Conservation (phyloP, 2,888 invertebrate species). For the Dolomedes plantarius region DNA sequence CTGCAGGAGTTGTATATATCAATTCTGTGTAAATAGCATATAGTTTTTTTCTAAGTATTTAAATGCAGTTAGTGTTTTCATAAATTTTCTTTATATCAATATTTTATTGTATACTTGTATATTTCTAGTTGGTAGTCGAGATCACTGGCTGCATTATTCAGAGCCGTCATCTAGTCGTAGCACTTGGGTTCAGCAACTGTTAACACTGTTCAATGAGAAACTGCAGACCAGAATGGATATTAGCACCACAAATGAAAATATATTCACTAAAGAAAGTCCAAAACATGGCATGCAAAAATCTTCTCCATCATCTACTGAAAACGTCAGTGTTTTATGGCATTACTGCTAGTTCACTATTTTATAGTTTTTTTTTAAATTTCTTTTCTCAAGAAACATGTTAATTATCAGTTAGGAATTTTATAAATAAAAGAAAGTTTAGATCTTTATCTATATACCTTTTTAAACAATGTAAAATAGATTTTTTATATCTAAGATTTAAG, state of each 20-base stretch:
- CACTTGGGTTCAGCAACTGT: conserved; percentile 91
- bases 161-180: conserved; percentile 85
- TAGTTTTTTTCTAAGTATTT: too few species aligned
- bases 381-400: too few species aligned
- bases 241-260: conserved; percentile 22
- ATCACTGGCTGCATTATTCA: conserved; percentile 91
- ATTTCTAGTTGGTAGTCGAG: conserved; percentile 83
- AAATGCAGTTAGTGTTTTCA: too few species aligned
- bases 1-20: too few species aligned
- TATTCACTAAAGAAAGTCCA: conserved; percentile 45
- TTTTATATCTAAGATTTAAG: too few species aligned
- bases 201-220: conserved; percentile 82
- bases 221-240: conserved; percentile 53
- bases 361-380: not conserved
- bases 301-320: conserved; percentile 49
- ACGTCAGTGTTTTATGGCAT: conserved; percentile 34
- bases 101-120: too few species aligned
- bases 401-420: too few species aligned
- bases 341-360: not conserved
- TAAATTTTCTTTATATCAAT: too few species aligned
- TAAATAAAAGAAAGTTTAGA: too few species aligned
- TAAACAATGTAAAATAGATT: too few species aligned
- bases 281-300: conserved; percentile 45
- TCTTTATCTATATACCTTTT: too few species aligned
- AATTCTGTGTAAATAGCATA: too few species aligned